Evolutionary conservation across 1,140 invertebrate species (phyloP), one percentile per base, ranked within the genome.

Genomic region (Euglossa dilemma): DNA sequence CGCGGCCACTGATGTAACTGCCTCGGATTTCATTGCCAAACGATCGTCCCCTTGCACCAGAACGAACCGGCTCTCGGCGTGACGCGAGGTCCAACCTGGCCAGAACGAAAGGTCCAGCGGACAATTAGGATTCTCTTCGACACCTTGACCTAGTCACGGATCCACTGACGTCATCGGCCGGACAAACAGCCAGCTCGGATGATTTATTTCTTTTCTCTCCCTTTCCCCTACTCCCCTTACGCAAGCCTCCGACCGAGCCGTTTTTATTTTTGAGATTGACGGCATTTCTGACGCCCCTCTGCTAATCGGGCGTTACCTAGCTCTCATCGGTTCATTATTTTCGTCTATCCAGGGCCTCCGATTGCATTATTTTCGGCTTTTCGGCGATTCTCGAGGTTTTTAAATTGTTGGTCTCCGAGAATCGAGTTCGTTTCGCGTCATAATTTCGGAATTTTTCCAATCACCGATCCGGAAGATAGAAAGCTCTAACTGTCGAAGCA

Each of bases 111-210:
- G 69, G 56, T 74, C 18, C 43, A 14, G 43, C 47, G 50, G 43
- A 76, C 87, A 80, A 84, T 90, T 90, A 78, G 85, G 80, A 77
- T 80, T n/a, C 80, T 77, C 52, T 59, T 71, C 47, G 56, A 43
- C 80, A 87, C 84, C 89, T 84, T 90, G 89, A 90, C 87, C 89
- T 87, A 85, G 89, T 90, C 89, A 85, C 73, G 63, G 59, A 25
- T 67, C n/a, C 61, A 79, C 69, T 83, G 28, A 87, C 83, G 84
- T 90, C 87, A 88, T 66, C 23, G 56, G 28, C 57, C 69, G 73
- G 66, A 83, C 74, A 54, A 73, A 66, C 47, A 14, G 66, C 74
- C 75, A 72, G 52, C 77, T 52, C 18, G 61, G n/a, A 85, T 84
- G 82, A 89, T 89, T 82, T 87, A 81, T 83, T 78, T 89, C 67